Percentiles rank a stretch among this genome's conserved stretches.
Conservation (phyloP, 2,888 invertebrate genomes). For the Lypha dubia region DNA sequence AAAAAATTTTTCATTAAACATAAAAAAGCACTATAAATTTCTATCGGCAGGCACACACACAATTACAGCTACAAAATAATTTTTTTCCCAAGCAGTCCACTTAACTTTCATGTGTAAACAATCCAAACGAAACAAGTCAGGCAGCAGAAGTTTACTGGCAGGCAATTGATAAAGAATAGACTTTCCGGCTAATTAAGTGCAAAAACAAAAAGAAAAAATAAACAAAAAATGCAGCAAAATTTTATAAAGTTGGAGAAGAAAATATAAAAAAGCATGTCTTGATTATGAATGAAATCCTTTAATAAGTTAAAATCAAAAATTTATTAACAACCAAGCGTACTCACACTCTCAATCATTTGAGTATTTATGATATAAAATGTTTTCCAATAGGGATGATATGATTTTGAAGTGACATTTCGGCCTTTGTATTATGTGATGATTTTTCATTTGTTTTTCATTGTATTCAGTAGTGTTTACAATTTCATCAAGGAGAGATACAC, state of each 20-base stretch:
- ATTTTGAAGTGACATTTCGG: too few species aligned
- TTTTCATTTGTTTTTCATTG: too few species aligned
- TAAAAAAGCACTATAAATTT: neutral
- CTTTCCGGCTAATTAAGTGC: constrained; percentile 55
- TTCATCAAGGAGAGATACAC: too few species aligned
- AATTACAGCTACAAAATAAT: neutral
- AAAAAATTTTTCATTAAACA: neutral
- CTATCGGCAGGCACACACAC: neutral
- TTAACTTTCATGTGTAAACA: neutral
- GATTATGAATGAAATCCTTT: constrained; percentile 70
- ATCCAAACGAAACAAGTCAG: neutral
- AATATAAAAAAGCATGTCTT: constrained; percentile 19
- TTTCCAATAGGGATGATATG: too few species aligned
- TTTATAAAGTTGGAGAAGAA: constrained; percentile 27
- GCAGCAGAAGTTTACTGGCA: neutral
- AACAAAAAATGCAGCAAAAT: constrained; percentile 38
- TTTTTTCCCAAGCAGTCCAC: neutral
- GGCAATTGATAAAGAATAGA: constrained; percentile 55
- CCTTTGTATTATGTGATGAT: too few species aligned
- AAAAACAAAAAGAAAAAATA: constrained; percentile 23
- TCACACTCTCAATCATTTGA: neutral
- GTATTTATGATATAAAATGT: neutral
- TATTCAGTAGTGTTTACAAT: too few species aligned
- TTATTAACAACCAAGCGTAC: neutral
- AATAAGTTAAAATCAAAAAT: constrained; percentile 40